Conservation (phyloP, 2,888 invertebrate species). For the Apamea epomidion region DNA sequence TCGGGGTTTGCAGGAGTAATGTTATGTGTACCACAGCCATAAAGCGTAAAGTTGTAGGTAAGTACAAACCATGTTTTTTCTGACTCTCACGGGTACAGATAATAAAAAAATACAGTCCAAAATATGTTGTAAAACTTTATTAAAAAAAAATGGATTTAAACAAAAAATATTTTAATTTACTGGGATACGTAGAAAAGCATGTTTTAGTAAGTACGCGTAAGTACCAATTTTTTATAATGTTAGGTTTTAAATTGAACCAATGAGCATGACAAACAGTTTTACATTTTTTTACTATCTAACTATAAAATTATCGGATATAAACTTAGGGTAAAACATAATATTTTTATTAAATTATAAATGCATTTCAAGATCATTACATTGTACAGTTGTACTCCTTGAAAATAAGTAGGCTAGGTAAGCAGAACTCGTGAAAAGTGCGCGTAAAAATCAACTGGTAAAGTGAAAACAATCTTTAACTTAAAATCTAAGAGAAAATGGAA, state of each 20-base stretch:
- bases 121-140: conserved; percentile 2
- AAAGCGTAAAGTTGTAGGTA: too few species aligned
- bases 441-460: background rate
- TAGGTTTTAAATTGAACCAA: background rate
- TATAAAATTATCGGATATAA: background rate
- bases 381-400: background rate
- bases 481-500: conserved; percentile 5
- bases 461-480: conserved; percentile 8
- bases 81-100: background rate
- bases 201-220: background rate
- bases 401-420: background rate
- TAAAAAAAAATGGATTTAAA: background rate
- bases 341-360: conserved; percentile 41
- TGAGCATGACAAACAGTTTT: background rate
- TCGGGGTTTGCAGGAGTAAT: background rate
- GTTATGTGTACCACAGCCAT: background rate
- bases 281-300: background rate
- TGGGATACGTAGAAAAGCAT: background rate
- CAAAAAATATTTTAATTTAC: background rate
- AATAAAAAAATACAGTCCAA: background rate
- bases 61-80: too few species aligned
- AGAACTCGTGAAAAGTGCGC: background rate
- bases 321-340: background rate
- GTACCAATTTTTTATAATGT: background rate
- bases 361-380: background rate